Conservation (phyloP, 2,888 invertebrate genomes). For the Teinopalpus imperialis region DNA sequence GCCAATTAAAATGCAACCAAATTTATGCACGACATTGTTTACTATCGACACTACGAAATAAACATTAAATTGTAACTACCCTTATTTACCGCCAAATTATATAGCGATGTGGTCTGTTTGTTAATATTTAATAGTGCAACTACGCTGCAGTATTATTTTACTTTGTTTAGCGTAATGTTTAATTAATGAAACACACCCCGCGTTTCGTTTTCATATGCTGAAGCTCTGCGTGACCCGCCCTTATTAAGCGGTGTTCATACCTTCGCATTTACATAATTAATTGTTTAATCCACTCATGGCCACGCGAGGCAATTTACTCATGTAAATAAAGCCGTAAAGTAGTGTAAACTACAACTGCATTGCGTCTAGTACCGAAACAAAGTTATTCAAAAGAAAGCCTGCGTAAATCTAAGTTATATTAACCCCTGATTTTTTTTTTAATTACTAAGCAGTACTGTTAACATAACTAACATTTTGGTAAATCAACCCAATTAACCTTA, state of each 20-base stretch:
- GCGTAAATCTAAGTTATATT: neutral
- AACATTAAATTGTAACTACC: neutral
- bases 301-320: slow-evolving; percentile 40
- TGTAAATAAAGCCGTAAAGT: slow-evolving; percentile 34
- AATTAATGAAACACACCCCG: slow-evolving; percentile 20
- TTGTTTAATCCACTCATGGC: slow-evolving; percentile 56
- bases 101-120: neutral
- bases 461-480: too few relatives aligned
- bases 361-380: slow-evolving; percentile 7
- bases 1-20: too few relatives aligned
- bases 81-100: slow-evolving; percentile 10
- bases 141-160: neutral
- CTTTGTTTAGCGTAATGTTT: slow-evolving; percentile 15
- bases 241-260: slow-evolving; percentile 29
- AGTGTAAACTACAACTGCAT: slow-evolving; percentile 22
- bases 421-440: too few relatives aligned
- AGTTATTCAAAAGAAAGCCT: slow-evolving; percentile 2
- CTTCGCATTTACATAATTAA: slow-evolving; percentile 59
- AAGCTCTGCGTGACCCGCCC: slow-evolving; percentile 15
- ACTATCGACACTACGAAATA: neutral
- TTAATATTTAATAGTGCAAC: slow-evolving; percentile 7
- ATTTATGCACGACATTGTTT: too few relatives aligned
- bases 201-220: slow-evolving; percentile 5
- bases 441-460: too few relatives aligned
- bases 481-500: too few relatives aligned